A percentile compares a stretch with the other conserved stretches of the same genome.
phyloP scores from a whole-genome alignment of 1,140 invertebrate genomes.

The Polypedilum pembai region DNA sequence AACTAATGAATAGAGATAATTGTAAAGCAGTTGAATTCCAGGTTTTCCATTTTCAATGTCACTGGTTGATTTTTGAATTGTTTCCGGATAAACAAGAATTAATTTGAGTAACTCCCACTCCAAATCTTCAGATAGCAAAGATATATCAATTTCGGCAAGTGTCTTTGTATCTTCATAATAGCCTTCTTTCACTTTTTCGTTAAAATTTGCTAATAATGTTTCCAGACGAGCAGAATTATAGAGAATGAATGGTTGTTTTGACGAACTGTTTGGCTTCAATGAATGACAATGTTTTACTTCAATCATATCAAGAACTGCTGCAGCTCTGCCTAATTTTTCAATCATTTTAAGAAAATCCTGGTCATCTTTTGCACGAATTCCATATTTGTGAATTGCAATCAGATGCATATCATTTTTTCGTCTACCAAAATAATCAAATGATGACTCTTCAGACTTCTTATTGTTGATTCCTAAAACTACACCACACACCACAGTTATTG shows the following conservation, averaged over 20 bases:
- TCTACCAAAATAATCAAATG: slow-evolving; percentile 42
- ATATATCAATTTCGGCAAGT: slow-evolving; percentile 51
- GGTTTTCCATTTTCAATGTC: slow-evolving; percentile 45
- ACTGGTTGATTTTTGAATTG: slow-evolving; percentile 48
- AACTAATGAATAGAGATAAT: slow-evolving; percentile 54
- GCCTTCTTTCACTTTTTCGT: slow-evolving; percentile 44
- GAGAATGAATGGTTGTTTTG: slow-evolving; percentile 51
- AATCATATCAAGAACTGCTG: slow-evolving; percentile 55
- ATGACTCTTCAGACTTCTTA: neutral
- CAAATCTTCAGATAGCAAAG: slow-evolving; percentile 54
- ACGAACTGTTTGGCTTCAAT: slow-evolving; percentile 21
- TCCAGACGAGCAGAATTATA: slow-evolving; percentile 62
- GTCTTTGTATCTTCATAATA: slow-evolving; percentile 50
- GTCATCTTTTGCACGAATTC: slow-evolving; percentile 45
- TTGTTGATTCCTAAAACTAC: neutral
- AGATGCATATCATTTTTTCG: slow-evolving; percentile 50
- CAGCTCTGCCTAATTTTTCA: slow-evolving; percentile 50
- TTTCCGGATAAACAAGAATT: slow-evolving; percentile 52
- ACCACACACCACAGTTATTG: neutral
- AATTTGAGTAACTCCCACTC: slow-evolving; percentile 65
- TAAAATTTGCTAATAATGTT: slow-evolving; percentile 54
- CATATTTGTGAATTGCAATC: slow-evolving; percentile 55
- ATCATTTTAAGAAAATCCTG: slow-evolving; percentile 45
- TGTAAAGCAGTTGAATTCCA: slow-evolving; percentile 54
- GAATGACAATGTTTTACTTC: slow-evolving; percentile 48